These are phyloP conservation scores for Chaetodon trifascialis DNA, from an alignment of 2,113 vertebrate species.

Conservation along the genomic window DNA sequence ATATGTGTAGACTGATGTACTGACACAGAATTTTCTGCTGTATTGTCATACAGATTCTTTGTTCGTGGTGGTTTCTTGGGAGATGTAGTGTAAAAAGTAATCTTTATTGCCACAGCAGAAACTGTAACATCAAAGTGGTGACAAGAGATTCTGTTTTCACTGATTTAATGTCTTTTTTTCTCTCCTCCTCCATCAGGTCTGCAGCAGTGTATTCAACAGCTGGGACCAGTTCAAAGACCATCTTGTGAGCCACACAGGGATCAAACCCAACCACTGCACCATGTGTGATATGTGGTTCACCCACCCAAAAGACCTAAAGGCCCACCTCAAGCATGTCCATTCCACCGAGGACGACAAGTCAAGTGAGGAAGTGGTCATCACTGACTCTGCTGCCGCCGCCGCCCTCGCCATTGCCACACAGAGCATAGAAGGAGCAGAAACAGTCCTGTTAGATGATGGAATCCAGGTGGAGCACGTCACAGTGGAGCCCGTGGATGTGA, in stretches of 20 bases:
- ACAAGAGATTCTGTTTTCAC: background rate
- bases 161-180: background rate
- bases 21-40: background rate
- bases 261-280: slow-evolving; percentile 98
- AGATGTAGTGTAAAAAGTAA: background rate
- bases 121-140: background rate
- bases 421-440: slow-evolving; percentile 82
- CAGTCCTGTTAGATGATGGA: slow-evolving; percentile 90
- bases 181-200: slow-evolving; percentile 86
- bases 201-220: slow-evolving; percentile 96
- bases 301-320: slow-evolving; percentile 90
- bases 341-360: slow-evolving; percentile 85
- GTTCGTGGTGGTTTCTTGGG: background rate
- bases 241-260: slow-evolving; percentile 96
- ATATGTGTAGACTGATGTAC: too few relatives aligned
- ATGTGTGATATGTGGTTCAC: slow-evolving; percentile 98
- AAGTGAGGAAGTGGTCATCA: slow-evolving; percentile 85
- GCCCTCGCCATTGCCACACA: slow-evolving; percentile 85
- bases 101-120: background rate
- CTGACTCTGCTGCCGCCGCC: slow-evolving; percentile 80
- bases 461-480: slow-evolving; percentile 90
- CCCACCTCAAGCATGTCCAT: slow-evolving; percentile 90
- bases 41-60: background rate
- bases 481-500: slow-evolving; percentile 81
- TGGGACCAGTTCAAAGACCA: slow-evolving; percentile 99